phyloP scores from a whole-genome alignment of 2,888 invertebrate species.

The Agriopis aurantiaria region DNA sequence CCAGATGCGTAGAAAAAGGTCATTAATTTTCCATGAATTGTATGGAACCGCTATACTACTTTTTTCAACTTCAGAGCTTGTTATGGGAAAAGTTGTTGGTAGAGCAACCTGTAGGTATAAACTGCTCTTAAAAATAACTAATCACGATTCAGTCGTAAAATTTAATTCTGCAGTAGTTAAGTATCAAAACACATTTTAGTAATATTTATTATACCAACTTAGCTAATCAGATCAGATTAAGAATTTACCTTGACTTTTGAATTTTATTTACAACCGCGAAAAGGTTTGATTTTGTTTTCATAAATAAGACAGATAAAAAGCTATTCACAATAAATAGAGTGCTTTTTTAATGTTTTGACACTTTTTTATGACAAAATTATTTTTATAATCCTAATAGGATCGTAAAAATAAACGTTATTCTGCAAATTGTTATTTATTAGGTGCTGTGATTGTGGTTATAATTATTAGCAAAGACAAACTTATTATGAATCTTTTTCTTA shows the following conservation, averaged over 20 bases:
- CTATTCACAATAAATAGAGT: not conserved
- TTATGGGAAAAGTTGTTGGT: too few relatives aligned
- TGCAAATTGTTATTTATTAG: too few relatives aligned
- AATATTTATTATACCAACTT: conserved; percentile 12
- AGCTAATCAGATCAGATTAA: conserved; percentile 16
- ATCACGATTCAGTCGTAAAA: conserved; percentile 10
- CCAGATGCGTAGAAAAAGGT: too few relatives aligned
- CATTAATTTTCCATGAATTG: too few relatives aligned
- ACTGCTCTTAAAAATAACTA: not conserved
- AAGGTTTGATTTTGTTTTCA: not conserved
- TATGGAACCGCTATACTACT: too few relatives aligned
- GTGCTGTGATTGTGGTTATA: too few relatives aligned
- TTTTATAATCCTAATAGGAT: not conserved
- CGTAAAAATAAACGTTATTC: not conserved
- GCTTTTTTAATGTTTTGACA: not conserved
- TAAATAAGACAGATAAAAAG: not conserved
- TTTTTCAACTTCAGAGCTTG: too few relatives aligned
- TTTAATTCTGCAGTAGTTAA: not conserved
- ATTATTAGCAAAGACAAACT: too few relatives aligned
- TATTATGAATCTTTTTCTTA: too few relatives aligned
- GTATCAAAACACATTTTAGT: not conserved
- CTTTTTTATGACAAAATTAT: not conserved
- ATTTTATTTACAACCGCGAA: conserved; percentile 17
- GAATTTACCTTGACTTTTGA: conserved; percentile 18
- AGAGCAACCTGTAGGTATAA: not conserved